Base-by-base conservation (phyloP, 2,888 invertebrate species). In the Rhamnusium bicolor region DNA sequence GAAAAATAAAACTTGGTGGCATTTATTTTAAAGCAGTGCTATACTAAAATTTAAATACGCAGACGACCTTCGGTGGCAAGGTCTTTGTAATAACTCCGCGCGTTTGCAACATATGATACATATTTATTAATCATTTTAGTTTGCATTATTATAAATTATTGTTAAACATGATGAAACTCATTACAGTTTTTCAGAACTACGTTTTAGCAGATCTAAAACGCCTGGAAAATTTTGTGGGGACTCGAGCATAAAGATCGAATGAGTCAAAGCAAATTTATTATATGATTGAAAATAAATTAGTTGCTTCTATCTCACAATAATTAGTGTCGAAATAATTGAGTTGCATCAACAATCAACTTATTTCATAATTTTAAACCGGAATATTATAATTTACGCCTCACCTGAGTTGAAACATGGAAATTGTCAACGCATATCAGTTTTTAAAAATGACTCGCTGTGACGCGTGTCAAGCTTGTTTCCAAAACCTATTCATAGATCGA, bases 51-150 rank as follows among this genome's bases (percentile, higher is more conserved):
- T 53, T n/a, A 24, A 53, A 53, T 54, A 19, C 10, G 21, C 21
- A 24, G 21, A 29, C 18, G 18, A 56, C 56, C 68, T 62, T 72
- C 67, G 63, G 24, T 12, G 46, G 49, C 76, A 72, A 78, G 73
- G 77, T 71, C 75, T 80, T 80, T 74, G 78, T 71, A 77, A 77
- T 67, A 73, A 69, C 66, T 71, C 71, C 63, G 47, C 53, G 61
- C 70, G 56, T 80, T n/a, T 80, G 72, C 79, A 70, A 77, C 75
- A 76, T 67, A 61, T 29, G 74, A 73, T 76, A 79, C 79, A 79
- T 79, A 79, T 80, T 75, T 75, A 72, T 75, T 74, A 76, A 73
- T 77, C 69, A 67, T 29, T 73, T 68, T 67, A 72, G 46, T 71
- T 70, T 56, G 63, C 53, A 18, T 49, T 60, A 51, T 56, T 62